phyloP scores from a whole-genome alignment of 30 jellyfish, hydroid and myxozoan species.

The Turritopsis dohrnii region DNA sequence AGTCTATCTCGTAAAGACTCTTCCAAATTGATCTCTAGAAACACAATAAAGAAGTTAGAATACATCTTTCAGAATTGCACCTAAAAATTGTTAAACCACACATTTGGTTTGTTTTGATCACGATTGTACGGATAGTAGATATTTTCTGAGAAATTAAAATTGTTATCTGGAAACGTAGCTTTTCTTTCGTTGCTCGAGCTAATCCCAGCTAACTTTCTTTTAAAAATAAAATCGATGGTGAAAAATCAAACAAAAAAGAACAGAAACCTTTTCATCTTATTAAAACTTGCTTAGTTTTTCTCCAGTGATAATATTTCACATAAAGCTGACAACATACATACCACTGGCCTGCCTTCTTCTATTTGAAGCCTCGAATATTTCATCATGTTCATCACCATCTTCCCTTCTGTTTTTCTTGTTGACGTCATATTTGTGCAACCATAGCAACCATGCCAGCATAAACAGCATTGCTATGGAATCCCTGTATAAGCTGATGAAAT shows the following conservation, averaged over 20 bases:
- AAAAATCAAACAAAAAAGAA: no score
- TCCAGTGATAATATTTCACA: neutral
- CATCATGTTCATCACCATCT: neutral
- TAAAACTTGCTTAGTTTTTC: neutral
- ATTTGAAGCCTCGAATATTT: neutral
- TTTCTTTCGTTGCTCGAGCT: no score
- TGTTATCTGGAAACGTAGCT: no score
- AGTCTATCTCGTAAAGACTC: neutral
- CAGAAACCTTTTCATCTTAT: neutral
- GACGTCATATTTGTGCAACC: slow-evolving; percentile 1
- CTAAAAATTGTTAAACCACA: no score
- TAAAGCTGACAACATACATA: neutral
- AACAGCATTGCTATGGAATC: neutral
- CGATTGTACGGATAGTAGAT: no score
- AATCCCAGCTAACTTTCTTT: no score
- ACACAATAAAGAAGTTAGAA: neutral
- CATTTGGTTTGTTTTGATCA: no score
- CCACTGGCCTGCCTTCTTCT: neutral
- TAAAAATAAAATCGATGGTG: no score
- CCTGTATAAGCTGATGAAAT: neutral
- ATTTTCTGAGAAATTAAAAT: no score
- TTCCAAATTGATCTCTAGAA: neutral
- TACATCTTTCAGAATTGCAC: neutral
- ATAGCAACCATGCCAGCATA: slow-evolving; percentile 7
- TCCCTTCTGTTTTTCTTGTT: neutral